Conservation (phyloP, 1,140 invertebrate genomes). For the Tetranychus cinnabarinus region DNA sequence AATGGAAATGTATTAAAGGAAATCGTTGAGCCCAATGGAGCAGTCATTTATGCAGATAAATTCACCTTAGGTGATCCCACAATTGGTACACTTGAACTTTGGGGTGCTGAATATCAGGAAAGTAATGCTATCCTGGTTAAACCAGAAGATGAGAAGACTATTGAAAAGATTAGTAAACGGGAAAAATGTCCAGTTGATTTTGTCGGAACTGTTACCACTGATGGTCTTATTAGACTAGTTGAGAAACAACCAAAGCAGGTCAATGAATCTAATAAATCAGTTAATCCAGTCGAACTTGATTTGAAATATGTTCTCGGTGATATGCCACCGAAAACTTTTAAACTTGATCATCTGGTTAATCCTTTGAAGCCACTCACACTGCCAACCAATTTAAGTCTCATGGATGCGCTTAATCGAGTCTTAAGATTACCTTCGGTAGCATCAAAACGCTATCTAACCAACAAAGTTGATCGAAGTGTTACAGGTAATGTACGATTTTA, state of each 20-base stretch:
- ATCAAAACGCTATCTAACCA: slow-evolving; percentile 85
- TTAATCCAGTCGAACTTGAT: slow-evolving; percentile 57
- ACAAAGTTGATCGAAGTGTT: slow-evolving; percentile 82
- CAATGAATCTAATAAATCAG: slow-evolving; percentile 13
- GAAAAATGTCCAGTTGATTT: slow-evolving; percentile 80
- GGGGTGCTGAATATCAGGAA: slow-evolving; percentile 97
- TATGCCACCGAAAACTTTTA: slow-evolving; percentile 45
- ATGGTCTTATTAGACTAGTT: slow-evolving; percentile 37
- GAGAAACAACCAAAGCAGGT: not conserved
- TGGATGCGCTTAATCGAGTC: slow-evolving; percentile 37
- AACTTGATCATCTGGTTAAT: slow-evolving; percentile 7
- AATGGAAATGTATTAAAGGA: slow-evolving; percentile 97
- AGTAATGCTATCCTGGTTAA: slow-evolving; percentile 65
- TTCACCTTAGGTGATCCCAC: slow-evolving; percentile 86
- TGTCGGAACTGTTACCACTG: slow-evolving; percentile 71
- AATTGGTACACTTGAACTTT: slow-evolving; percentile 71
- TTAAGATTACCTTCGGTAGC: slow-evolving; percentile 67
- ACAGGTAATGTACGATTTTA: slow-evolving; percentile 32
- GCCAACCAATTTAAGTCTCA: not conserved
- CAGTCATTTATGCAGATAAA: slow-evolving; percentile 58
- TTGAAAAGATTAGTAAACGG: slow-evolving; percentile 48
- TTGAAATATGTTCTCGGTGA: slow-evolving; percentile 68
- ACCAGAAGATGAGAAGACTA: slow-evolving; percentile 31
- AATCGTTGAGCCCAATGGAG: slow-evolving; percentile 74
- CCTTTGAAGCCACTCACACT: slow-evolving; percentile 3